phyloP scores from a whole-genome alignment of 2,797 vertebrate genomes.

The Cetoscarus ocellatus region DNA sequence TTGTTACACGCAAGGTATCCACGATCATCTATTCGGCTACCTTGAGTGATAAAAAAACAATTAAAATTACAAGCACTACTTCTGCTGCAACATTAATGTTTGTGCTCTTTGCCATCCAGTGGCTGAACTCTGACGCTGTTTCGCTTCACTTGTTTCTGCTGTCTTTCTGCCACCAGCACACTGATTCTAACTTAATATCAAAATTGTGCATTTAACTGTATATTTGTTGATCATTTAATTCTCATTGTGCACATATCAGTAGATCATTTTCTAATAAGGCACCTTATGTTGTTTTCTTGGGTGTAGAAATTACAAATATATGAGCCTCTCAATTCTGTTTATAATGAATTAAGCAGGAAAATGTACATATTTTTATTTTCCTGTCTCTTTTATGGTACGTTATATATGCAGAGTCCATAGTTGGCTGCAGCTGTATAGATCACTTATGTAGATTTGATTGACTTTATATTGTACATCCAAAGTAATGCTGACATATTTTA shows the following conservation, averaged over 20 bases:
- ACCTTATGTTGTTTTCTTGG: constrained; percentile 62
- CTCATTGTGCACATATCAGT: constrained; percentile 49
- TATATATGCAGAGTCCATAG: constrained; percentile 50
- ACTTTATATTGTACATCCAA: constrained; percentile 85
- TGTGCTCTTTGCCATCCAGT: too few relatives aligned
- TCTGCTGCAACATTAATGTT: too few relatives aligned
- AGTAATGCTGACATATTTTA: constrained; percentile 83
- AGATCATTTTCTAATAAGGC: constrained; percentile 52
- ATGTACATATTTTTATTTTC: constrained; percentile 74
- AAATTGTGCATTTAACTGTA: constrained; percentile 67
- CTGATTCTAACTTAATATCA: constrained; percentile 31
- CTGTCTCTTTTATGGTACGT: constrained; percentile 73
- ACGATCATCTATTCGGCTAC: too few relatives aligned
- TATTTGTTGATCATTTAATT: constrained; percentile 44
- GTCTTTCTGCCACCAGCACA: constrained; percentile 20
- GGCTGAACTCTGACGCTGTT: too few relatives aligned
- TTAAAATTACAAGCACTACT: too few relatives aligned
- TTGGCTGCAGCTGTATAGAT: constrained; percentile 78
- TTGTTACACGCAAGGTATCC: too few relatives aligned
- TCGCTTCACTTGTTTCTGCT: too few relatives aligned
- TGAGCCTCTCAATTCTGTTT: constrained; percentile 50
- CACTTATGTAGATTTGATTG: constrained; percentile 79
- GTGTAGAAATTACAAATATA: constrained; percentile 36
- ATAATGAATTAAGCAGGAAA: constrained; percentile 69
- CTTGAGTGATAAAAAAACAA: too few relatives aligned